These are phyloP conservation scores for Lepus europaeus DNA, from an alignment of 2,113 vertebrate genomes.

Conservation along the genomic window DNA sequence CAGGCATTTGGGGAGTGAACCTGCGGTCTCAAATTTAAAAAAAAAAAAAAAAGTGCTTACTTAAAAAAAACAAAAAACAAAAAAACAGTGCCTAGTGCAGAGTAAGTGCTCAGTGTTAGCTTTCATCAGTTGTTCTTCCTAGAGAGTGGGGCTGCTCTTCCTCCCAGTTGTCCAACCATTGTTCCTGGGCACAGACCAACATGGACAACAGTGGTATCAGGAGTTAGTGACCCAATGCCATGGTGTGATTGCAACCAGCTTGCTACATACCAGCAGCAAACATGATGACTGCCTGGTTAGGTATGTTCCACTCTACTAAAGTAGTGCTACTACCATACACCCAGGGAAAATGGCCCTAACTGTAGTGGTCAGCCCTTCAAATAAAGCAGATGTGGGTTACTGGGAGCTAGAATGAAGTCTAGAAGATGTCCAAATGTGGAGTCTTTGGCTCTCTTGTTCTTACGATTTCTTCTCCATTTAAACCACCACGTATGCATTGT, in stretches of 20 bases:
- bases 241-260: background rate
- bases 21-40: too few species aligned
- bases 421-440: background rate
- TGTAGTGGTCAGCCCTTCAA: background rate
- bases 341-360: slow-evolving; percentile 12
- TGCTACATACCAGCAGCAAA: slow-evolving; percentile 9
- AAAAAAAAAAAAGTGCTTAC: too few species aligned
- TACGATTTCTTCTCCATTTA: background rate
- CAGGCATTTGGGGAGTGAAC: too few species aligned
- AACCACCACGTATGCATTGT: background rate
- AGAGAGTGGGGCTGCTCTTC: background rate
- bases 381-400: background rate
- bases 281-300: background rate
- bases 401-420: background rate
- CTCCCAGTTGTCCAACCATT: background rate
- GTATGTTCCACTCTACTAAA: background rate
- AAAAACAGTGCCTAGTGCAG: too few species aligned
- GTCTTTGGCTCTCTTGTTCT: background rate
- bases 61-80: too few species aligned
- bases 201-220: background rate
- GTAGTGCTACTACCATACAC: background rate
- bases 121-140: too few species aligned
- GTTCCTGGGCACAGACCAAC: background rate
- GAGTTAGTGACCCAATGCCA: background rate
- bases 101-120: too few species aligned